phyloP scores from a whole-genome alignment of 2,113 vertebrate species.

The Apistogramma diplotaenia region DNA sequence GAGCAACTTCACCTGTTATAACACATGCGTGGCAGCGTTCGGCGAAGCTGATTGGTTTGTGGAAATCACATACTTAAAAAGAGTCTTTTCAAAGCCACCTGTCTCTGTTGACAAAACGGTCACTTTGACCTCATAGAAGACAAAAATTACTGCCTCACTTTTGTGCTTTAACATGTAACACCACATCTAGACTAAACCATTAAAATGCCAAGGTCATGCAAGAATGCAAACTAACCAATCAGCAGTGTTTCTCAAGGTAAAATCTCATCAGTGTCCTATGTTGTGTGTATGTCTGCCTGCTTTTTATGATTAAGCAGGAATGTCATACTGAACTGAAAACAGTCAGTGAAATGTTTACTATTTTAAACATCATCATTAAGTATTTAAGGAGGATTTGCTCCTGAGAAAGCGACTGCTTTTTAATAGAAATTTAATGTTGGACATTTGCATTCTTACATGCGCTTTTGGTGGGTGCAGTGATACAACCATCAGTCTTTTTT shows the following conservation, averaged over 20 bases:
- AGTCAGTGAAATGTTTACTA: background rate
- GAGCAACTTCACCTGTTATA: background rate
- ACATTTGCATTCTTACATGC: background rate
- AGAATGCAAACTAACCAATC: background rate
- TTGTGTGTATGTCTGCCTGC: background rate
- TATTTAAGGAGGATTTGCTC: background rate
- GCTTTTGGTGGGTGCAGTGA: background rate
- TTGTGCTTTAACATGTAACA: background rate
- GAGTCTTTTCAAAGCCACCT: background rate
- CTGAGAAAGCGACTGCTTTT: background rate
- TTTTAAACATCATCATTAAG: background rate
- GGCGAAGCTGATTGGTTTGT: background rate
- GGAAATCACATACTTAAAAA: background rate
- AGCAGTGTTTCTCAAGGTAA: background rate
- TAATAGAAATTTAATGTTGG: background rate
- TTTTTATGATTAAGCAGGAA: background rate
- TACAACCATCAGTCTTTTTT: background rate
- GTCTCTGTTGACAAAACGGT: background rate
- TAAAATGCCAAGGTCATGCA: background rate
- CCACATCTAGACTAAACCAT: background rate
- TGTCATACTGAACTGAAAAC: background rate
- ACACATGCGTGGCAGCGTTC: background rate
- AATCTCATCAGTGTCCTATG: background rate
- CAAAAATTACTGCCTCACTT: background rate
- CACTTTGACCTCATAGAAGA: background rate